Evolutionary conservation across 1,140 invertebrate species (phyloP).

Genomic region (Amyelois transitella): DNA sequence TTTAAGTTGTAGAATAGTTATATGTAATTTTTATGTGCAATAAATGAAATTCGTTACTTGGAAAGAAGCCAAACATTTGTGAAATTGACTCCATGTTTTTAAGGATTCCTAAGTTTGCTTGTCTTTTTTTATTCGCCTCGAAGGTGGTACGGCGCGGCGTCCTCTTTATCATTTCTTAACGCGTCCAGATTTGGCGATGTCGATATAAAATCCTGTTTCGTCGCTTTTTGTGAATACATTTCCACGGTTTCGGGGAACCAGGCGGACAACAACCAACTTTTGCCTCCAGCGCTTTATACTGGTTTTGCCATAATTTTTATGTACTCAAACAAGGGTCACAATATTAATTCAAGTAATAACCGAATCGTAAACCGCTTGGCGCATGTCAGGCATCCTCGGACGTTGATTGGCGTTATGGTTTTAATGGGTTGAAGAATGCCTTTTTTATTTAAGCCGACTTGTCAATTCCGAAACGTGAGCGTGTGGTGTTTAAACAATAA

Average conservation of each 20-base stretch:
- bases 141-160: slow-evolving; percentile 32
- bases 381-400: neutral
- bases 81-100: neutral
- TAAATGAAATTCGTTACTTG: no score
- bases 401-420: neutral
- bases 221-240: slow-evolving; percentile 66
- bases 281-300: slow-evolving; percentile 66
- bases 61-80: neutral
- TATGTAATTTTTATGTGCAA: no score
- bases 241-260: slow-evolving; percentile 66
- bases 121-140: neutral
- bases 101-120: neutral
- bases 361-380: slow-evolving; percentile 23
- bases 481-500: slow-evolving; percentile 52
- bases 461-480: slow-evolving; percentile 24
- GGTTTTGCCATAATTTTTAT: slow-evolving; percentile 71
- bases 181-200: slow-evolving; percentile 67
- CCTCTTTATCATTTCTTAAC: slow-evolving; percentile 68
- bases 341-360: slow-evolving; percentile 50
- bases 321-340: slow-evolving; percentile 49
- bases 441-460: neutral
- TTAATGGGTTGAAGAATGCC: neutral
- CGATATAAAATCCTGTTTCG: slow-evolving; percentile 68
- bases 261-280: slow-evolving; percentile 56
- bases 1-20: no score